Evolutionary conservation across 1,140 invertebrate species (phyloP), one percentile per base, ranked within the genome.

Genomic region (Drosophila gunungcola): DNA sequence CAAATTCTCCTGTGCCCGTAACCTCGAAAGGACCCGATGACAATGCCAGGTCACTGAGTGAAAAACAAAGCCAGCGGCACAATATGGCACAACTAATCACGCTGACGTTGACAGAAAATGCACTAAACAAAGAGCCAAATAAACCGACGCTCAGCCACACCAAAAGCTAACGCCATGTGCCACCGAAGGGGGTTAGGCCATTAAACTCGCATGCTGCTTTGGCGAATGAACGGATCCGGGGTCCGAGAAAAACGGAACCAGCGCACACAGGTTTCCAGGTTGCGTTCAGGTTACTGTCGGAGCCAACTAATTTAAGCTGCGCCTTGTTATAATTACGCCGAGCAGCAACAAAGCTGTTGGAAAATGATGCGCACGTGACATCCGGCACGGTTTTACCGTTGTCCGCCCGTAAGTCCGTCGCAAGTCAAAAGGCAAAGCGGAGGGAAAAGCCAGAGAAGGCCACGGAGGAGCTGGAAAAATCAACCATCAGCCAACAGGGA

Each of bases 311-410:
- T 88, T 89, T 80, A 83, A 84, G 80, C 64, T 89, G 65, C 76
- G 84, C 84, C 68, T 73, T 83, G 63, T 89, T 77, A 80, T 83
- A 89, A 88, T 88, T 88, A 89, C 68, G 68, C 38, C 54, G 60
- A 43, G 55, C 56, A 51, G 55, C 61, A 79, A 64, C 60, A 84
- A 88, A 89, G 78, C 63, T 89, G 80, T 63, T 89, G 73, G 80
- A 89, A 88, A 88, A 89, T 88, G 73, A 80, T 80, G 73, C 80
- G 84, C 80, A 89, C 84, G 84, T 88, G 84, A 88, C 84, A 84
- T 78, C 84, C 84, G 76, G 69, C 13, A 38, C 42, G 51, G 55
- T 45, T 56, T 34, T 56, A 39, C 61, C 70, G 39, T 38, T 25
- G 60, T 63, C 43, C 38, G 42, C 48, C 54, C 43, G 45, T n/a